Evolutionary conservation across 1,140 invertebrate genomes (phyloP).

Genomic region (Bombus terrestris): DNA sequence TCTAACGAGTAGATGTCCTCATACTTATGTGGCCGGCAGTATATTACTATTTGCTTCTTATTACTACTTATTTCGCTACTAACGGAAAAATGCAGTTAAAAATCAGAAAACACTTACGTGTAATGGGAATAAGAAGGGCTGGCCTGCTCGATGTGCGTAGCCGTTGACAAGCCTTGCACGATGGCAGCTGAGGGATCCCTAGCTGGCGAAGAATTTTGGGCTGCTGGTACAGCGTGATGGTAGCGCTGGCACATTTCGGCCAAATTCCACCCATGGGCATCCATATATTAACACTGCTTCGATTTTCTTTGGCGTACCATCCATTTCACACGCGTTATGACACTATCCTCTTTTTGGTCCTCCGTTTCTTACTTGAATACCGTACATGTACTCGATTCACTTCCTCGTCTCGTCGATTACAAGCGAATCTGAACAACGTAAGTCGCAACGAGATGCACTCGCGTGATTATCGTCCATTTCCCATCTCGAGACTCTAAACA

Average conservation of each 20-base stretch:
- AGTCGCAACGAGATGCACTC: slow-evolving; percentile 41
- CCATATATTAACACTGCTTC: slow-evolving; percentile 82
- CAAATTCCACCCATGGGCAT: slow-evolving; percentile 83
- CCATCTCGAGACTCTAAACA: neutral
- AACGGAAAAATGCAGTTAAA: neutral
- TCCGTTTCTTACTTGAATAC: neutral
- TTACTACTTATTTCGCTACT: no score
- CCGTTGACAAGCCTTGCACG: slow-evolving; percentile 75
- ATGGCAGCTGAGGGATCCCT: slow-evolving; percentile 77
- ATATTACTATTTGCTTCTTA: no score
- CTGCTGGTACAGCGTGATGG: slow-evolving; percentile 80
- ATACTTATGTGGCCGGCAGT: no score
- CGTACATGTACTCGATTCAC: neutral
- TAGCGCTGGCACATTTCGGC: slow-evolving; percentile 83
- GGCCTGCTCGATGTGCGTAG: slow-evolving; percentile 79
- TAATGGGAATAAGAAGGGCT: slow-evolving; percentile 80
- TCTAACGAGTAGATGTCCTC: no score
- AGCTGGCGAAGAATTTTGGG: slow-evolving; percentile 78
- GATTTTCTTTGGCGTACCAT: slow-evolving; percentile 78
- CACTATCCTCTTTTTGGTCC: slow-evolving; percentile 40
- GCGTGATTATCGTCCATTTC: slow-evolving; percentile 1
- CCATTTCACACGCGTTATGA: slow-evolving; percentile 80
- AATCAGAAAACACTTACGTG: slow-evolving; percentile 74
- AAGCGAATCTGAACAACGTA: neutral
- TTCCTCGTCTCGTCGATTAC: neutral